These are phyloP conservation scores for Tichodroma muraria DNA, from an alignment of 2,113 vertebrate genomes.

Conservation along the genomic window DNA sequence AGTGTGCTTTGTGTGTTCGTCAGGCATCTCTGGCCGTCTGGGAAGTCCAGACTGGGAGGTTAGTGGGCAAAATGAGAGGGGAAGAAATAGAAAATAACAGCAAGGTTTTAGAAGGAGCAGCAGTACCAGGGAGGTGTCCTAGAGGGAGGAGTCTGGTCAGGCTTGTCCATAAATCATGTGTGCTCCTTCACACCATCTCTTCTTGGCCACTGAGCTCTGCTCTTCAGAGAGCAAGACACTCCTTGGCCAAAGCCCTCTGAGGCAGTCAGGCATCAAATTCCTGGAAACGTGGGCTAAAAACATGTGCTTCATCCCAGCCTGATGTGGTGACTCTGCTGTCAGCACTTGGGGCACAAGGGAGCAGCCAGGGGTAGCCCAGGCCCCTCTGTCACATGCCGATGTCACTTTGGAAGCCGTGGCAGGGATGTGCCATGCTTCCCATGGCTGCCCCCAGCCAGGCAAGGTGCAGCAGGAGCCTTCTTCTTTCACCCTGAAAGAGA, in stretches of 20 bases:
- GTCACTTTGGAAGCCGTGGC: background rate
- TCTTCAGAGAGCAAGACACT: background rate
- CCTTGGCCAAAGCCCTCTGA: background rate
- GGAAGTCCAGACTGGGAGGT: background rate
- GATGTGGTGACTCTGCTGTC: background rate
- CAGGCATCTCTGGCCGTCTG: background rate
- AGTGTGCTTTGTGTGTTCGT: background rate
- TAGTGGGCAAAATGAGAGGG: background rate
- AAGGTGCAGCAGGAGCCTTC: background rate
- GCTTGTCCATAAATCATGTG: background rate
- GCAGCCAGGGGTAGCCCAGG: background rate
- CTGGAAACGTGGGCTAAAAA: background rate
- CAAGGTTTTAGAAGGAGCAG: background rate
- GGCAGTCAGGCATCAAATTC: background rate
- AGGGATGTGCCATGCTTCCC: background rate
- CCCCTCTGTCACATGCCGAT: background rate
- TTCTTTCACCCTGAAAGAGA: background rate
- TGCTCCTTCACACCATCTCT: background rate
- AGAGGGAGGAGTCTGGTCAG: background rate
- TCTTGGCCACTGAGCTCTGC: background rate
- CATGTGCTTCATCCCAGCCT: background rate
- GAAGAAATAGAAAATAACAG: background rate
- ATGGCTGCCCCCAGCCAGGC: rapidly evolving
- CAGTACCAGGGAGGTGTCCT: background rate
- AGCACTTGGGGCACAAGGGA: background rate